Evolutionary conservation across 2,797 vertebrate genomes (phyloP).

Genomic region (Cyprinella venusta): DNA sequence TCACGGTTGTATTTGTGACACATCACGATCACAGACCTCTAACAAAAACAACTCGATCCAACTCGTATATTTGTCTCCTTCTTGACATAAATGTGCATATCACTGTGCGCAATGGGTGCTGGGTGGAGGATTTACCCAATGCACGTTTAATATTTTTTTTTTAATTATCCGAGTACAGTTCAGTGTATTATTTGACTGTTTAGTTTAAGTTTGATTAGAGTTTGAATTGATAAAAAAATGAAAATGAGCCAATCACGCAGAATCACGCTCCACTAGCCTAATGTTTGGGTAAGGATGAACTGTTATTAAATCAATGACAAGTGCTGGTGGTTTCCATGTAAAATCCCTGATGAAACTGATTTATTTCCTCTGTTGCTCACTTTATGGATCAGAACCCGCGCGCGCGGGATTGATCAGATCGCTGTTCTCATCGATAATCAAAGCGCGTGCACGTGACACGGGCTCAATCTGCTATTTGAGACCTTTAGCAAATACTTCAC

Average conservation of each 20-base stretch:
- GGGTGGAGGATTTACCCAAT: background rate
- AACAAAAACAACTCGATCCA: background rate
- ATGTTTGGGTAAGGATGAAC: background rate
- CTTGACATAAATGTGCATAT: background rate
- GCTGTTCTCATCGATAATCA: slow-evolving; percentile 27
- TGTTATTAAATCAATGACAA: background rate
- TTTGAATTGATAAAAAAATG: background rate
- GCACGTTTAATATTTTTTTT: background rate
- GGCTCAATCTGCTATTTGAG: background rate
- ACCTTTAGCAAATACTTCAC: background rate
- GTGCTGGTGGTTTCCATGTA: background rate
- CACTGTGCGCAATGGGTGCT: background rate
- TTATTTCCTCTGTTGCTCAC: background rate
- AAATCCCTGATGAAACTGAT: background rate
- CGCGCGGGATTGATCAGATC: slow-evolving; percentile 10
- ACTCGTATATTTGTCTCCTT: background rate
- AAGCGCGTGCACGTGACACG: background rate
- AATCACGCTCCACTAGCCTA: background rate
- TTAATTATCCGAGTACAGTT: background rate
- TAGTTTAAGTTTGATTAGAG: background rate
- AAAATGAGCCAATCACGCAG: background rate
- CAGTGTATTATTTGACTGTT: background rate
- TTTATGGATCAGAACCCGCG: background rate
- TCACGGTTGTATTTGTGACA: background rate
- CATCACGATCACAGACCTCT: too few species aligned